Evolutionary conservation across 2,797 vertebrate species (phyloP), one percentile per base, ranked within the genome.

Genomic region (Rhynchotus rufescens): DNA sequence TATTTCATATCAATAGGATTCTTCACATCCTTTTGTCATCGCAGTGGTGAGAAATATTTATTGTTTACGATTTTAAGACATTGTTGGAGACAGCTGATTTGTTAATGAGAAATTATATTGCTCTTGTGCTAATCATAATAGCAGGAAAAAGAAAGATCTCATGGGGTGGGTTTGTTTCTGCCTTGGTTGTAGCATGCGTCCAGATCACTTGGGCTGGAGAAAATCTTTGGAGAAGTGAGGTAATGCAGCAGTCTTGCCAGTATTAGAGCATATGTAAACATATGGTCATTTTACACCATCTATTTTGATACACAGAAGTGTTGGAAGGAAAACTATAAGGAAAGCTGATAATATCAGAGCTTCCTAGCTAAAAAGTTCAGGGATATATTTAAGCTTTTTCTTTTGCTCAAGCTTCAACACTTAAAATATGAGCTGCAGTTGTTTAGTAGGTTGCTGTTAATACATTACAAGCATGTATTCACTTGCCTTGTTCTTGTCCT

Each of bases 221-320:
- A 49, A 32, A 86, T 11, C 72, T 36, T 61, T 4, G 6, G 23
- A 65, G 54, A 86, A 86, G 20, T 8, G n/a, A 42, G 30, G 20
- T 52, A 13, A 17, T 15, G 56, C 49, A 64, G 15, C 15, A n/a
- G 38, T 59, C 52, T 6, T 32, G 15, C 23, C 54, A 34, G 4
- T 5, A 79, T 54, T 62, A 54, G 38, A n/a, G 62, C 66, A n/a
- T 23, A 28, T 2, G 13, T 13, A n/a, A 68, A 7, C 0, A 0
- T 68, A 49, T 15, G 15, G 57, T 79, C 2, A 15, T 71, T 54
- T 68, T 45, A 32, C 88, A 47, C 52, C 12, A 62, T 36, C 38
- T 69, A 4, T 54, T 92, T 28, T 66, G 6, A n/a, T 82, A 59
- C 23, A 36, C 5, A 57, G 26, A 65, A 86, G 52, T 56, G 5